Evolutionary conservation across 1,140 invertebrate genomes (phyloP).

Genomic region (Sitophilus oryzae): DNA sequence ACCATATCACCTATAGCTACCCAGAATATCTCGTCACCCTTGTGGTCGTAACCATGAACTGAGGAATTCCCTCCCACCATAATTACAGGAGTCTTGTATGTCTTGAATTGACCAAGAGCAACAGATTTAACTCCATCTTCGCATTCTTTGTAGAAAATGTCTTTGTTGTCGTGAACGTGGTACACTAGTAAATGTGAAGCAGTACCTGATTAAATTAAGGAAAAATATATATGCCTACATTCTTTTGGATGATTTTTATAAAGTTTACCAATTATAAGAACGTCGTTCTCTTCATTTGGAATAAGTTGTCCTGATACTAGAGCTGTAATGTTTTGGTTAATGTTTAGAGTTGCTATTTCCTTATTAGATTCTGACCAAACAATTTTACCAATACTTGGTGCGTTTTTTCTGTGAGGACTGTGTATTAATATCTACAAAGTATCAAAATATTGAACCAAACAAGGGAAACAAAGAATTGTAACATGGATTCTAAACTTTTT

Average conservation of each 20-base stretch:
- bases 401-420: conserved; percentile 60
- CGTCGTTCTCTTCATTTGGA: conserved; percentile 63
- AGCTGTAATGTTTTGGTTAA: conserved; percentile 72
- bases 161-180: conserved; percentile 85
- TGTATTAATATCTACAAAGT: conserved; percentile 70
- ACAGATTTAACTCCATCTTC: conserved; percentile 80
- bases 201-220: no score
- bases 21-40: conserved; percentile 86
- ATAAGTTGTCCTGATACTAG: conserved; percentile 62
- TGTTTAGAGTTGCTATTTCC: conserved; percentile 71
- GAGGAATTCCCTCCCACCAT: conserved; percentile 88
- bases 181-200: conserved; percentile 82
- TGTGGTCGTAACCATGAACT: conserved; percentile 71
- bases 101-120: conserved; percentile 59
- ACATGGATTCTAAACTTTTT: no score
- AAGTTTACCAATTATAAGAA: conserved; percentile 63
- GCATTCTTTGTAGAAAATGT: conserved; percentile 85
- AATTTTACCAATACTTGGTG: conserved; percentile 52
- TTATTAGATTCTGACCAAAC: conserved; percentile 54
- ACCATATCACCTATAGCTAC: conserved; percentile 89
- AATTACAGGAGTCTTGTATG: conserved; percentile 55
- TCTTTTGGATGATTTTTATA: no score
- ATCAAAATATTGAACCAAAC: not conserved
- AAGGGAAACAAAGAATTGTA: no score
- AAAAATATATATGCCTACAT: no score